Base-by-base conservation (phyloP, 2,888 invertebrate genomes). In the Hydriomena furcata region DNA sequence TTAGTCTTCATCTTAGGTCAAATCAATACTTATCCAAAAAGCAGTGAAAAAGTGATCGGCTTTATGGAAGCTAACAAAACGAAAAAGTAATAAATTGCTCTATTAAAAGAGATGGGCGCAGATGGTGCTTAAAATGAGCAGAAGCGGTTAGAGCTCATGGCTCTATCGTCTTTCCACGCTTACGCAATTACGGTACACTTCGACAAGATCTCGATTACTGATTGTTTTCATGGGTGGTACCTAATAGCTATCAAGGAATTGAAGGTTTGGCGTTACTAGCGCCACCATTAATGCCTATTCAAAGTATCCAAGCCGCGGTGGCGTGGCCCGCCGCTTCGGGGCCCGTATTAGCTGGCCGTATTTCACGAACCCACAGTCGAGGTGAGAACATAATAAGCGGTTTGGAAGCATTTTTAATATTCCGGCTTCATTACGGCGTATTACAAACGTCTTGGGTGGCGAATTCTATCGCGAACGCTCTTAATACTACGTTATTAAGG, bases 351-450 rank as follows among this genome's bases (percentile, higher is more conserved):
- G 76, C 79, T 79, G 69, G 79, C 82, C 82, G 87, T 87, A 89
- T 88, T 86, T 88, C 83, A 88, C 83, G 78, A 82, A 68, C 71
- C 78, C 68, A 75, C 84, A 79, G 83, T 76, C 79, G 86, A 90
- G 88, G 89, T 90, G 89, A 88, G 89, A 90, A 89, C 86, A 82
- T 89, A 89, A 90, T 90, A 88, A 89, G 89, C 86, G 82, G 90
- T 84, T 86, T 71, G 84, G 74, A 64, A 71, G 83, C 87, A 87
- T 88, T 90, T 89, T 90, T 90, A 90, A 89, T 90, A 88, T 88
- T 89, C 87, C 79, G 73, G 86, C 87, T 86, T 90, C 87, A 88
- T 90, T 89, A 90, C 86, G 81, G 79, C 84, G 80, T 86, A 90
- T 90, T 89, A 88, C 86, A 83, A 82, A 81, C 89, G 84, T 87